phyloP scores from a whole-genome alignment of 2,113 vertebrate genomes.

The Petroica traversi region DNA sequence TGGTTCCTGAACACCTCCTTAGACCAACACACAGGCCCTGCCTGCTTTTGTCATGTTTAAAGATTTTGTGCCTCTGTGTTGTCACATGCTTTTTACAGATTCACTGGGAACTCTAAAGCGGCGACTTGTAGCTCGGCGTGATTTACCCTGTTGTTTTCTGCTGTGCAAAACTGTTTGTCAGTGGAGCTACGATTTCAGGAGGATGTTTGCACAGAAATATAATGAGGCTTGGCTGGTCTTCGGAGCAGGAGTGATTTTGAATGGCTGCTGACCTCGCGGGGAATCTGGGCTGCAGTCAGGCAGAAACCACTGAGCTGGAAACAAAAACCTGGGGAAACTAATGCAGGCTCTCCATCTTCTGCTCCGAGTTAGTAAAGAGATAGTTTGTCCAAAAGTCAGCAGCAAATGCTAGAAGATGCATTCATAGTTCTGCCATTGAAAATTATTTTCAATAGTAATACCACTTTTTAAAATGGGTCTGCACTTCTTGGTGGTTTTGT shows the following conservation, averaged over 20 bases:
- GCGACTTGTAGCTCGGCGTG: neutral
- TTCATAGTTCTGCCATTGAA: neutral
- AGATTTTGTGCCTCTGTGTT: neutral
- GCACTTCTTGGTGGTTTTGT: neutral
- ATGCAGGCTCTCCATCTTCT: slow-evolving; percentile 27
- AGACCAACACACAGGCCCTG: neutral
- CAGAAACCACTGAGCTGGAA: slow-evolving; percentile 61
- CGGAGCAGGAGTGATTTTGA: slow-evolving; percentile 43
- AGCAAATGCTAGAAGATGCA: neutral
- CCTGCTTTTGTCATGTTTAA: neutral
- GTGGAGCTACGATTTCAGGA: slow-evolving; percentile 5
- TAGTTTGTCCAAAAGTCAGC: neutral
- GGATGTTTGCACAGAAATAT: slow-evolving; percentile 59
- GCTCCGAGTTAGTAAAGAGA: neutral
- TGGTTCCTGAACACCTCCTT: neutral
- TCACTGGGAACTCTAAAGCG: neutral
- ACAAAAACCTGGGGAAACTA: slow-evolving; percentile 51
- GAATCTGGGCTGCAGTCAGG: slow-evolving; percentile 47
- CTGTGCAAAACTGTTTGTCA: slow-evolving; percentile 14
- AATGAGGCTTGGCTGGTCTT: slow-evolving; percentile 65
- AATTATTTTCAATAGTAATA: neutral
- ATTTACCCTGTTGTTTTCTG: slow-evolving; percentile 42
- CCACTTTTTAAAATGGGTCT: neutral
- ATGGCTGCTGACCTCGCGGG: slow-evolving; percentile 50
- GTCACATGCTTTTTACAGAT: neutral